Evolutionary conservation across 2,113 vertebrate genomes (phyloP).

Genomic region (Lepidothrix coronata): DNA sequence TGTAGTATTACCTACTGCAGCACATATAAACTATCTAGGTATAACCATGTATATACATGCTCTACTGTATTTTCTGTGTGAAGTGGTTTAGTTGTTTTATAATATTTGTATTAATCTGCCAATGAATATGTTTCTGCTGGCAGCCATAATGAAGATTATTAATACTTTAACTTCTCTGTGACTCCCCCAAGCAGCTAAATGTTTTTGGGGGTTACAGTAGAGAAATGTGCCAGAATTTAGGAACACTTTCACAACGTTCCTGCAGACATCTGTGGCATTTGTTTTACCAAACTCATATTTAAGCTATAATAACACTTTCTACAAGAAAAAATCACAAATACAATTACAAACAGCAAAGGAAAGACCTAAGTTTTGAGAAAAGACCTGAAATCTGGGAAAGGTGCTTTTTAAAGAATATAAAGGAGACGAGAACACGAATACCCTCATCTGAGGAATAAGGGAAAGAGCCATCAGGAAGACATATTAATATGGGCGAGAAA

Average conservation of each 20-base stretch:
- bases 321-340: not conserved
- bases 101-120: not conserved
- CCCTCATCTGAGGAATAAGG: not conserved
- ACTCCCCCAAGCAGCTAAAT: rapidly evolving
- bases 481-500: not conserved
- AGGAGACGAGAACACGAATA: not conserved
- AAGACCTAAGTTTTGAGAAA: not conserved
- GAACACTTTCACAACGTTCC: not conserved
- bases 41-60: not conserved
- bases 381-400: not conserved
- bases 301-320: not conserved
- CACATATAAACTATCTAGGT: not conserved
- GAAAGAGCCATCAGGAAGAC: not conserved
- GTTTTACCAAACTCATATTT: not conserved
- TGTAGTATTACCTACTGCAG: not conserved
- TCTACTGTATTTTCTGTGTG: not conserved
- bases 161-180: not conserved
- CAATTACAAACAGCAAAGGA: not conserved
- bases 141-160: not conserved
- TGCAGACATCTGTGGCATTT: not conserved
- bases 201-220: too few relatives aligned
- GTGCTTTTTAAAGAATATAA: not conserved
- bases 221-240: not conserved
- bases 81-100: not conserved
- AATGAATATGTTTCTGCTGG: not conserved